A percentile compares a stretch with the other conserved stretches of the same genome.
Evolutionary conservation across 2,797 vertebrate species (phyloP).

Genomic region (Cynopterus sphinx): DNA sequence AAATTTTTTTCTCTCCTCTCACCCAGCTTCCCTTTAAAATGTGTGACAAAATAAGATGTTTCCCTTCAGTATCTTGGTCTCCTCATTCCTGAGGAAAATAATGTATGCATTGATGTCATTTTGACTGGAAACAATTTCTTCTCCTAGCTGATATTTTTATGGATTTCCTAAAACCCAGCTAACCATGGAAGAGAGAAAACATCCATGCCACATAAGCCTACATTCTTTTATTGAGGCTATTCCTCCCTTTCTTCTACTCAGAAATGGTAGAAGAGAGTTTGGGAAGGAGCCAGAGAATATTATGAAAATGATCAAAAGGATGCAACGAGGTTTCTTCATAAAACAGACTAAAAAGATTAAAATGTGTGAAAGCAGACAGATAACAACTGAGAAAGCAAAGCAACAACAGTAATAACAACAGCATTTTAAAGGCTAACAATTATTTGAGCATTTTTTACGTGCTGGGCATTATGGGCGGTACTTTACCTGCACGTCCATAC

Average conservation of each 20-base stretch:
- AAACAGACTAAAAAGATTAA: not conserved
- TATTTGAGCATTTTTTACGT: not conserved
- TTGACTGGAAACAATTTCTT: not conserved
- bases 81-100: not conserved
- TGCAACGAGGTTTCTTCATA: not conserved
- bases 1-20: not conserved
- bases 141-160: not conserved
- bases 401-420: not conserved
- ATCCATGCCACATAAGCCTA: fast-evolving
- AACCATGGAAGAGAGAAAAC: not conserved
- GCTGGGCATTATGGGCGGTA: too few relatives aligned
- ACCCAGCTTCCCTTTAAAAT: not conserved
- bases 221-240: not conserved
- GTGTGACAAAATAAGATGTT: not conserved
- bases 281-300: not conserved
- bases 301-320: not conserved
- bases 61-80: not conserved
- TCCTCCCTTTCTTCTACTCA: not conserved
- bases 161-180: not conserved
- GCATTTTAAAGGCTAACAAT: not conserved
- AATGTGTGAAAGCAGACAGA: not conserved
- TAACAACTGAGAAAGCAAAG: not conserved
- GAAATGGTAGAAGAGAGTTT: not conserved
- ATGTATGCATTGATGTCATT: not conserved
- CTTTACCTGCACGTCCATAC: not conserved